Evolutionary conservation across 2,888 invertebrate species (phyloP).

Genomic region (Cheilosia urbana): DNA sequence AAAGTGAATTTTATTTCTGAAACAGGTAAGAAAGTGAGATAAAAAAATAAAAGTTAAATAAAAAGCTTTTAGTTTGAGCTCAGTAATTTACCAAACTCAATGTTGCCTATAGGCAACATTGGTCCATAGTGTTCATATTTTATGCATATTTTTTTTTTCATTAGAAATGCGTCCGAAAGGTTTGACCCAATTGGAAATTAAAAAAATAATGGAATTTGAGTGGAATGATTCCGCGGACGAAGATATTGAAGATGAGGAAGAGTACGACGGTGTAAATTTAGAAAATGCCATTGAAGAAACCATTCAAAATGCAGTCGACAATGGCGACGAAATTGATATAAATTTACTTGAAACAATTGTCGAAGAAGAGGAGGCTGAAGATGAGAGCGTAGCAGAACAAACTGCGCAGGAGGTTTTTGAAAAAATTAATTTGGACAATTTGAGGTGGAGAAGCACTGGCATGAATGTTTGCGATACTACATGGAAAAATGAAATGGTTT

Average conservation of each 20-base stretch:
- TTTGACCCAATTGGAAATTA: conserved; percentile 8
- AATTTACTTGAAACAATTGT: conserved; percentile 6
- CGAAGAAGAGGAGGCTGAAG: conserved; percentile 7
- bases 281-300: conserved; percentile 33
- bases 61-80: conserved; percentile 6
- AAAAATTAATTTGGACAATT: conserved; percentile 27
- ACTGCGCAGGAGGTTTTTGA: neutral
- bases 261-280: neutral
- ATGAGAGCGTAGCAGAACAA: neutral
- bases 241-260: conserved; percentile 18
- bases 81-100: neutral
- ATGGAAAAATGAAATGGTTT: conserved; percentile 14
- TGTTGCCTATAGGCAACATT: conserved; percentile 13
- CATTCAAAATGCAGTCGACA: neutral
- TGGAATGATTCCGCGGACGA: conserved; percentile 18
- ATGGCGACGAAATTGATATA: neutral
- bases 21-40: neutral
- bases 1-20: neutral
- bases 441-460: conserved; percentile 17
- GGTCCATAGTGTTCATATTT: neutral
- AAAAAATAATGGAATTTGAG: conserved; percentile 13
- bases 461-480: neutral
- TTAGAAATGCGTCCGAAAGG: conserved; percentile 2
- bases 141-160: neutral
- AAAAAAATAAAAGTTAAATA: neutral